phyloP scores from a whole-genome alignment of 2,113 vertebrate species.

The Phasianus colchicus region DNA sequence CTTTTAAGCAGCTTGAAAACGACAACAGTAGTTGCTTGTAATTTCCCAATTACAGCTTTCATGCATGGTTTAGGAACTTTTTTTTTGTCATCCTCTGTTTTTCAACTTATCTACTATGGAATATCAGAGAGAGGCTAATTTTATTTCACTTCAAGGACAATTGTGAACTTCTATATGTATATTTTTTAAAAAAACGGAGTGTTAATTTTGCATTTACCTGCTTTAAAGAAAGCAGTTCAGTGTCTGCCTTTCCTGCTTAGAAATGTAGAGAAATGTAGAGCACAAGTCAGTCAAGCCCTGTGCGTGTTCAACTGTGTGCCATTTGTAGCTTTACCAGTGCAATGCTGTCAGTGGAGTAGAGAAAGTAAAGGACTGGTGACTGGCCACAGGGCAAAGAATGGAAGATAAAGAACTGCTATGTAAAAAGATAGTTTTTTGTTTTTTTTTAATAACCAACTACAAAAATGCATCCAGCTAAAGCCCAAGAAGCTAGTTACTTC shows the following conservation, averaged over 20 bases:
- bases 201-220: background rate
- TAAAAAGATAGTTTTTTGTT: background rate
- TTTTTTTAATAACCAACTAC: too few species aligned
- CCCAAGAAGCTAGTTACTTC: background rate
- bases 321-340: background rate
- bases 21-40: background rate
- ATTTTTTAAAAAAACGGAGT: background rate
- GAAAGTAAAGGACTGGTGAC: background rate
- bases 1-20: background rate
- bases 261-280: background rate
- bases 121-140: background rate
- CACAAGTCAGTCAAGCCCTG: background rate
- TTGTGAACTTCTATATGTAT: background rate
- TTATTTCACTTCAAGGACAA: background rate
- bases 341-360: background rate
- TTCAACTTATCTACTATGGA: background rate
- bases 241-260: background rate
- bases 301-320: background rate
- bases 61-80: background rate
- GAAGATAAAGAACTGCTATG: background rate
- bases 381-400: background rate
- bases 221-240: background rate
- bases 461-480: background rate
- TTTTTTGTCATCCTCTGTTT: constrained; percentile 36
- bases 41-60: background rate